phyloP scores from a whole-genome alignment of 2,888 invertebrate genomes.

The Isotomurus palustris region DNA sequence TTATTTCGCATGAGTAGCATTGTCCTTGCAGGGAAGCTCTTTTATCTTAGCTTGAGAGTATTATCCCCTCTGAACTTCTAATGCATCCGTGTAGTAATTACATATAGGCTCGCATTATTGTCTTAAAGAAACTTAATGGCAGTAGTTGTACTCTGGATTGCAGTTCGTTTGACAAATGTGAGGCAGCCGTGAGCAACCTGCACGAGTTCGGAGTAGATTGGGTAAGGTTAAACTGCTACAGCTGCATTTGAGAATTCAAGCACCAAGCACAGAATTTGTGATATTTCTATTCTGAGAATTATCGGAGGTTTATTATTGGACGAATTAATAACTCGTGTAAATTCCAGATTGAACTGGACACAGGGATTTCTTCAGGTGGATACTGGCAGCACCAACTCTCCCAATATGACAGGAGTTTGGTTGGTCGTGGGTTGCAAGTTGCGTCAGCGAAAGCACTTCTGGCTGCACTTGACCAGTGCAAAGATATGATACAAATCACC shows the following conservation, averaged over 20 bases:
- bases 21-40: background rate
- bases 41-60: too few relatives aligned
- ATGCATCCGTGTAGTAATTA: too few relatives aligned
- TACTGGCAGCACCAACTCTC: constrained; percentile 64
- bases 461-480: constrained; percentile 77
- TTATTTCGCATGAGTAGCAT: background rate
- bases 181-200: constrained; percentile 68
- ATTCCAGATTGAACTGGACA: constrained; percentile 40
- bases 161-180: constrained; percentile 79
- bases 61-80: too few relatives aligned
- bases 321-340: too few relatives aligned
- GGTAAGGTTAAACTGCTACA: too few relatives aligned
- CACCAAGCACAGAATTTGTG: too few relatives aligned
- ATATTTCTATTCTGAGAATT: too few relatives aligned
- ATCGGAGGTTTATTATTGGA: too few relatives aligned
- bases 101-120: background rate
- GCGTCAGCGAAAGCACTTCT: constrained; percentile 75
- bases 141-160: constrained; percentile 51
- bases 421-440: constrained; percentile 69
- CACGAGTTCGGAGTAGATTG: constrained; percentile 82
- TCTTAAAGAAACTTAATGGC: background rate
- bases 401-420: constrained; percentile 72
- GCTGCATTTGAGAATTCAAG: too few relatives aligned
- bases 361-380: constrained; percentile 51
- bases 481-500: constrained; percentile 81